Evolutionary conservation across 2,888 invertebrate genomes (phyloP).

Genomic region (Lasioglossum zephyrum): DNA sequence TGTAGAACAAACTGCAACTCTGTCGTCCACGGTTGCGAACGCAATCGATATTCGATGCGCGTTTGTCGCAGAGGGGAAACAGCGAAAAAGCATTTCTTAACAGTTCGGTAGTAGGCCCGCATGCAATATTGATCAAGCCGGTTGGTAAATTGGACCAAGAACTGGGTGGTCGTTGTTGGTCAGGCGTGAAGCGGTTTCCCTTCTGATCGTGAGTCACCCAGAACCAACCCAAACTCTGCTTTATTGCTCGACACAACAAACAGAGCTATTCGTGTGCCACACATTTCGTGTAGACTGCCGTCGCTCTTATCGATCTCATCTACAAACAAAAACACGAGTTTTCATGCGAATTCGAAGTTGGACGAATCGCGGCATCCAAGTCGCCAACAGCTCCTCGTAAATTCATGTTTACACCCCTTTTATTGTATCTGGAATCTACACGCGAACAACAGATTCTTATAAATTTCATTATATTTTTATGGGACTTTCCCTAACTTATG

Average conservation of each 20-base stretch:
- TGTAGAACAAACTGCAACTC: background rate
- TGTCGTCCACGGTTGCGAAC: background rate
- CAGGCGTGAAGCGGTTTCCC: slow-evolving; percentile 57
- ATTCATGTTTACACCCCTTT: background rate
- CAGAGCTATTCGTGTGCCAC: slow-evolving; percentile 24
- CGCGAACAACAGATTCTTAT: background rate
- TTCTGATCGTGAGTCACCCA: slow-evolving; percentile 55
- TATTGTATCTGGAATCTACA: background rate
- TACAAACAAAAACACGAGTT: slow-evolving; percentile 13
- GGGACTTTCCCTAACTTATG: no score
- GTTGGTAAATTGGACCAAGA: slow-evolving; percentile 49
- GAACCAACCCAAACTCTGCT: slow-evolving; percentile 36
- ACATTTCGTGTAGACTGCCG: slow-evolving; percentile 17
- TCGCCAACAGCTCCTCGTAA: background rate
- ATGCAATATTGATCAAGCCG: slow-evolving; percentile 76
- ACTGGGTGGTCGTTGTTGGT: slow-evolving; percentile 45
- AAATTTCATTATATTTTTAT: no score
- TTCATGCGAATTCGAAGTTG: background rate
- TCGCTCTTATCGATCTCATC: slow-evolving; percentile 24
- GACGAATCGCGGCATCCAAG: background rate
- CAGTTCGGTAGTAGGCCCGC: slow-evolving; percentile 35
- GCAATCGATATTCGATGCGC: slow-evolving; percentile 5
- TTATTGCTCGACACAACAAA: slow-evolving; percentile 32
- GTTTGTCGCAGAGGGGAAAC: background rate
- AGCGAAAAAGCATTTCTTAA: slow-evolving; percentile 23